phyloP scores from a whole-genome alignment of 2,113 vertebrate species.

The Ammospiza nelsoni region DNA sequence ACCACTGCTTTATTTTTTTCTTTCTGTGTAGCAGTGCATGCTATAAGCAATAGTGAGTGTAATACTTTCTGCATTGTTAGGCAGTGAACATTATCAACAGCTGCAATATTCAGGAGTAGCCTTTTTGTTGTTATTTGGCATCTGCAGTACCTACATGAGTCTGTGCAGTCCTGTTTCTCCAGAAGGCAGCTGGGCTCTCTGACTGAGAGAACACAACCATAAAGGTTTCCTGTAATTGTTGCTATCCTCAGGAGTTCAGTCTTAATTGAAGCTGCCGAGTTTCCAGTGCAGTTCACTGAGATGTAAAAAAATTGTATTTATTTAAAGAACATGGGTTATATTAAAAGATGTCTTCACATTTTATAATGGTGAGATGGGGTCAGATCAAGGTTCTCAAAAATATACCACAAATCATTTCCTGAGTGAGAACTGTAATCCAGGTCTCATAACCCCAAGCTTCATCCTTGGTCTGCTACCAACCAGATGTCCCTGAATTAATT shows the following conservation, averaged over 20 bases:
- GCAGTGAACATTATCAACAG: constrained; percentile 35
- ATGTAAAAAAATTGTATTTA: background rate
- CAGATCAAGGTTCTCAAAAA: background rate
- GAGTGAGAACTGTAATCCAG: background rate
- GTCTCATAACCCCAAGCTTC: background rate
- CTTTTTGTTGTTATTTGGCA: constrained; percentile 38
- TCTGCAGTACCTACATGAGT: constrained; percentile 15
- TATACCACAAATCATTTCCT: background rate
- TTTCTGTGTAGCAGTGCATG: background rate
- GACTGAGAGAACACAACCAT: background rate
- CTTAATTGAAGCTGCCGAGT: background rate
- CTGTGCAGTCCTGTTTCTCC: constrained; percentile 35
- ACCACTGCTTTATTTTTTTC: background rate
- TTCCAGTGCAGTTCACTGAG: background rate
- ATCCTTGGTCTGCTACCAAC: background rate
- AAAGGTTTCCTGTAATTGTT: background rate
- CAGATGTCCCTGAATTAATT: constrained; percentile 28
- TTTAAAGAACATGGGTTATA: background rate
- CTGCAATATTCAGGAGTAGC: constrained; percentile 43
- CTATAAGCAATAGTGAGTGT: constrained; percentile 13
- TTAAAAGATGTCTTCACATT: background rate
- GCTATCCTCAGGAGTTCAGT: background rate
- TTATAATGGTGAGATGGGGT: background rate
- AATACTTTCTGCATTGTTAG: constrained; percentile 54
- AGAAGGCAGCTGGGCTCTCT: constrained; percentile 32